Conservation (phyloP, 2,113 vertebrate genomes). For the Proterorhinus semilunaris region DNA sequence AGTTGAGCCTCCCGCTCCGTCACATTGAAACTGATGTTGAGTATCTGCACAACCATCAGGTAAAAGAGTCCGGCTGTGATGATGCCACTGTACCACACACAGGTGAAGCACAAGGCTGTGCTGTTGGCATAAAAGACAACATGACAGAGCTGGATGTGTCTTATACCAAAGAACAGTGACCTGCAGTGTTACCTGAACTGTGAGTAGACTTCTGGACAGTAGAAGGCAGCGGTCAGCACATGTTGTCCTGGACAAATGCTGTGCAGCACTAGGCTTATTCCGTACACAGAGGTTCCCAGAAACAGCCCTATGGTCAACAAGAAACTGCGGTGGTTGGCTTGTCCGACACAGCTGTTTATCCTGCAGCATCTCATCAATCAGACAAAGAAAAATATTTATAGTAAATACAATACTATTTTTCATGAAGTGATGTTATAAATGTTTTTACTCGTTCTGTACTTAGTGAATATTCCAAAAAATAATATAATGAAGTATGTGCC, state of each 20-base stretch:
- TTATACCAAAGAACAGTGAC: background rate
- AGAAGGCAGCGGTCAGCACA: slow-evolving; percentile 83
- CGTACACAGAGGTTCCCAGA: slow-evolving; percentile 89
- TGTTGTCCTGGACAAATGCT: slow-evolving; percentile 84
- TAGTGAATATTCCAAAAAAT: background rate
- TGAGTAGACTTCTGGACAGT: slow-evolving; percentile 91
- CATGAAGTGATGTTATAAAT: background rate
- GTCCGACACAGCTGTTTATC: slow-evolving; percentile 98
- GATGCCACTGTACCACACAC: slow-evolving; percentile 93
- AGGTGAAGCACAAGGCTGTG: slow-evolving; percentile 93
- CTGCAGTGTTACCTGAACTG: slow-evolving; percentile 81
- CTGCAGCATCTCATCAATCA: slow-evolving; percentile 66
- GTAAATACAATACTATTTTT: background rate
- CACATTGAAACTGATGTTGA: slow-evolving; percentile 95
- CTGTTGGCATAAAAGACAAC: slow-evolving; percentile 64
- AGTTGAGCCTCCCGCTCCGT: slow-evolving; percentile 91
- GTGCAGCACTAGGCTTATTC: slow-evolving; percentile 86
- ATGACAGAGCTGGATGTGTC: background rate
- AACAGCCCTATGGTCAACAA: slow-evolving; percentile 89
- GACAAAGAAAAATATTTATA: background rate
- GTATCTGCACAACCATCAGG: slow-evolving; percentile 86
- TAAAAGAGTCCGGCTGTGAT: slow-evolving; percentile 87
- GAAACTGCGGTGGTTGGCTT: slow-evolving; percentile 91
- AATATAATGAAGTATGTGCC: too few species aligned
- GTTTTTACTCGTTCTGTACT: background rate